Evolutionary conservation across 1,140 invertebrate genomes (phyloP), one percentile per base, ranked within the genome.

Genomic region (Cydia strobilella): DNA sequence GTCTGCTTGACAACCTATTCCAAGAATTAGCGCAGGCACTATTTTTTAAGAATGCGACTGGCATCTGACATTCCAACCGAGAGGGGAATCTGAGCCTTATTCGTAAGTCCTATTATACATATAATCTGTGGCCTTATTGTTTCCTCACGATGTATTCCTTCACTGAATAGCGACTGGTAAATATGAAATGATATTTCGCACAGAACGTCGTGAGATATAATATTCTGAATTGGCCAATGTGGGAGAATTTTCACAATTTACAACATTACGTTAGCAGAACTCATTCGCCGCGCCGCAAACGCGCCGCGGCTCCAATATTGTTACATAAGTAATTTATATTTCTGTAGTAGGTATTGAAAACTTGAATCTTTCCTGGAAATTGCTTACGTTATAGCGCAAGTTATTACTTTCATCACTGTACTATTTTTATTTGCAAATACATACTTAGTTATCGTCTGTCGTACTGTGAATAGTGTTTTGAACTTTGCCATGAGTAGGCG

Each of bases 401-500:
- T 59, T 59, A 59, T 59, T 59, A 59, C 54, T 59, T 59, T 59
- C 54, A 23, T 59, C 18, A 23, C 54, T 59, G 54, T 18, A 51
- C 6, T 2, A 51, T 59, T 23, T n/a, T 23, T 59, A 23, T 59
- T 59, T 59, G 54, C 18, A 20, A 59, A 20, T 39, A 35, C 31
- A 35, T 59, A 35, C 31, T 9, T 59, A 20, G 54, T 51, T n/a
- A 15, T n/a, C 48, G 48, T 51, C 48, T 51, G n/a, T 51, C 3
- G 1, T 18, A 2, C 13, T 48, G 45, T 2, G 13, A 48, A n/a
- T 48, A 48, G 45, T n/a, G 10, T 48, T 15, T 48, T 48, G 10
- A 51, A 51, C 4, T 51, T 51, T 51, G n/a, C 3, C 12, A n/a
- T 51, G 13, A n/a, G 5, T 51, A 45, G 42, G 42, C 1, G 3